phyloP scores from a whole-genome alignment of 2,888 invertebrate genomes.

The Athripsodes cinereus region DNA sequence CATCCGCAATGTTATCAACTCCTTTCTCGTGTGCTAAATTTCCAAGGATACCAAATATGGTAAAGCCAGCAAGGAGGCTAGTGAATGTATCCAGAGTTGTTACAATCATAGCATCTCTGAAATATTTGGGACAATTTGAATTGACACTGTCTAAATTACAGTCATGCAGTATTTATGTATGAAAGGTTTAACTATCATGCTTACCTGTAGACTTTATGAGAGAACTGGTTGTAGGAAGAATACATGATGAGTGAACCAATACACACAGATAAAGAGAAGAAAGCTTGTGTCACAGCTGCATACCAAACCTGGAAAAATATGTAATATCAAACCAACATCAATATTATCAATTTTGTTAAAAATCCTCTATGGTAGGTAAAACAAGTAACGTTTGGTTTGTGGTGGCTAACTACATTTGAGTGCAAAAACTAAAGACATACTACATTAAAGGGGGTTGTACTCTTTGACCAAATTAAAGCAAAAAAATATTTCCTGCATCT shows the following conservation, averaged over 20 bases:
- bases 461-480: too few species aligned
- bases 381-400: too few species aligned
- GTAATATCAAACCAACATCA: too few species aligned
- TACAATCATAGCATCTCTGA: conserved; percentile 70
- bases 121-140: too few species aligned
- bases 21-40: conserved; percentile 65
- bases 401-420: too few species aligned
- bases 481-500: too few species aligned
- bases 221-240: conserved; percentile 68
- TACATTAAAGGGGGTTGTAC: too few species aligned
- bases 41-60: conserved; percentile 78
- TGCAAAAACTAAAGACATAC: too few species aligned
- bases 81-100: conserved; percentile 78
- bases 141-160: too few species aligned
- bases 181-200: not conserved
- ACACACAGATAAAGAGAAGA: conserved; percentile 70
- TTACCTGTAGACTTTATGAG: conserved; percentile 63
- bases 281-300: conserved; percentile 71
- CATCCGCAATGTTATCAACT: conserved; percentile 52
- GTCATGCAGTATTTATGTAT: not conserved
- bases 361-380: too few species aligned
- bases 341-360: too few species aligned
- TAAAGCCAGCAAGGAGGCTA: conserved; percentile 72
- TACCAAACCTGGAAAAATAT: conserved; percentile 60
- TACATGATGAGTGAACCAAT: conserved; percentile 75